Percentiles rank a stretch among this genome's conserved stretches.
Evolutionary conservation across 2,888 invertebrate species (phyloP).

Genomic region (Conus canariensis): DNA sequence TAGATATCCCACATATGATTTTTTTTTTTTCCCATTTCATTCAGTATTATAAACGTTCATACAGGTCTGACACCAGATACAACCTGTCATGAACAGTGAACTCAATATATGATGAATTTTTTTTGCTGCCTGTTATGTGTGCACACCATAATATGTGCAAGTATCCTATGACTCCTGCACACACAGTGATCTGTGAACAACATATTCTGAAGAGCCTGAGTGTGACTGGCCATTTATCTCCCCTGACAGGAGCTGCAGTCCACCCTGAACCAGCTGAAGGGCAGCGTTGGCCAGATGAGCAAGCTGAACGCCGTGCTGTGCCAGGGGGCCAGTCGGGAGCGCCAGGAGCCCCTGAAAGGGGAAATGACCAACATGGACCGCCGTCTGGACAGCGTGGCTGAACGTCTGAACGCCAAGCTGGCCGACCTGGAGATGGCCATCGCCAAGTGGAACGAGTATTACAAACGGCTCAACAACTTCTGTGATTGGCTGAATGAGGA

Average conservation of each 20-base stretch:
- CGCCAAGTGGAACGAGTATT: constrained; percentile 94
- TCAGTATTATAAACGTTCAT: too few species aligned
- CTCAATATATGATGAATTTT: too few species aligned
- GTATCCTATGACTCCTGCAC: too few species aligned
- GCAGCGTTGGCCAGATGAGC: constrained; percentile 70
- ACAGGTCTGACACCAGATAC: too few species aligned
- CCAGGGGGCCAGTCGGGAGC: constrained; percentile 85
- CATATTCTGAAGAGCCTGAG: too few species aligned
- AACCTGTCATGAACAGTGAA: too few species aligned
- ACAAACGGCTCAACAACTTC: constrained; percentile 89
- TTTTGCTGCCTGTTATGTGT: too few species aligned
- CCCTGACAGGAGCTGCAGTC: constrained; percentile 66
- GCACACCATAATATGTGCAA: too few species aligned
- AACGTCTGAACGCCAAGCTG: constrained; percentile 69
- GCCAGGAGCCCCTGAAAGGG: constrained; percentile 69
- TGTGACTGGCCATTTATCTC: too few species aligned
- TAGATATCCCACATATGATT: too few species aligned
- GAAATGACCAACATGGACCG: constrained; percentile 72
- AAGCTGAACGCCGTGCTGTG: constrained; percentile 88
- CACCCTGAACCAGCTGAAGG: constrained; percentile 69
- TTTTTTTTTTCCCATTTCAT: too few species aligned
- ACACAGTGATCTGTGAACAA: too few species aligned
- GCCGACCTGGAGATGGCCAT: constrained; percentile 87
- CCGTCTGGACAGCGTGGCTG: constrained; percentile 67
- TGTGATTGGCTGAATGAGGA: constrained; percentile 88